phyloP scores from a whole-genome alignment of 2,113 vertebrate genomes.

The Lepidiolamprologus cunningtoni region DNA sequence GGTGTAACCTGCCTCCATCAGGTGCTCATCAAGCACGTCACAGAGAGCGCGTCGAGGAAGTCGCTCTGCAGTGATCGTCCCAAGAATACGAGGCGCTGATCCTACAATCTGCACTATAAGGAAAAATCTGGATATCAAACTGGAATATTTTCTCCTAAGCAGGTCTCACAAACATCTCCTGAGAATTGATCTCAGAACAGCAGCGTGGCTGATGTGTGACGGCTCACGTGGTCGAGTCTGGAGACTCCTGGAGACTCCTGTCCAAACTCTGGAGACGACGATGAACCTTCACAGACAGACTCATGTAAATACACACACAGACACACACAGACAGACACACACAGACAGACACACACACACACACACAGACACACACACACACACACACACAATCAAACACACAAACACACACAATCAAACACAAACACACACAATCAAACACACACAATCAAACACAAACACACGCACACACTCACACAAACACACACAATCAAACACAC shows the following conservation, averaged over 20 bases:
- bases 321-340: too few species aligned
- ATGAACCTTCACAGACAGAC: neutral
- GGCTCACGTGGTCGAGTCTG: neutral
- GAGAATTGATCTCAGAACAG: neutral
- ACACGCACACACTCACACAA: rapidly evolving
- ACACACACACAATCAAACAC: rapidly evolving
- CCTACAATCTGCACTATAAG: neutral
- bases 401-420: rapidly evolving
- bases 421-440: too few species aligned
- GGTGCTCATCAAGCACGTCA: neutral
- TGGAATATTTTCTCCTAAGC: neutral
- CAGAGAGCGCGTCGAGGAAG: neutral
- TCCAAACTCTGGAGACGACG: neutral
- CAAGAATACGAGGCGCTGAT: neutral
- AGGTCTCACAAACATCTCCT: neutral
- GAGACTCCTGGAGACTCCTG: neutral
- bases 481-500: too few species aligned
- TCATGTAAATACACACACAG: neutral
- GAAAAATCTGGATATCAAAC: neutral
- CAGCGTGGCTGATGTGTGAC: neutral
- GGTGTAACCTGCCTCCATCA: conserved; percentile 15
- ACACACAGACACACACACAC: rapidly evolving
- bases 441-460: rapidly evolving
- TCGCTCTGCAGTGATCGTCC: neutral
- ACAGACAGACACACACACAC: rapidly evolving